Conservation (phyloP, 2,113 vertebrate genomes). For the Peromyscus leucopus region DNA sequence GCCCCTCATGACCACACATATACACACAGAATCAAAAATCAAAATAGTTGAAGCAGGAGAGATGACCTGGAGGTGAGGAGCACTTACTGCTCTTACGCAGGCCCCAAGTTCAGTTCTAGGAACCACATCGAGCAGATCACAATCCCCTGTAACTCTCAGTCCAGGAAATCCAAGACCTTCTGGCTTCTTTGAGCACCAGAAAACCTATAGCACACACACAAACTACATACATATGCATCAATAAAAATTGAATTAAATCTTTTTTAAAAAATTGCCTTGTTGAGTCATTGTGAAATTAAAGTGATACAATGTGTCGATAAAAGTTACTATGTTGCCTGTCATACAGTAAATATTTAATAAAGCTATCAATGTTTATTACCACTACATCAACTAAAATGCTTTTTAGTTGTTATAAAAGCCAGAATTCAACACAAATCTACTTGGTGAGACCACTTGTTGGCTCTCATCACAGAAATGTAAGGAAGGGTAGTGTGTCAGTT, state of each 20-base stretch:
- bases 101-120: not conserved
- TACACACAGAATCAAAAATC: not conserved
- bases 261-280: not conserved
- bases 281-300: constrained; percentile 38
- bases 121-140: not conserved
- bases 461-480: not conserved
- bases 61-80: not conserved
- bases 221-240: not conserved
- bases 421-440: not conserved
- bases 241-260: not conserved
- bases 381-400: not conserved
- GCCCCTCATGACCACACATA: not conserved
- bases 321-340: not conserved
- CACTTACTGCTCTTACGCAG: not conserved
- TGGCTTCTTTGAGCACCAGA: not conserved
- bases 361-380: not conserved
- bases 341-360: not conserved
- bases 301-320: not conserved
- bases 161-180: not conserved
- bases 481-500: not conserved
- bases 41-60: not conserved
- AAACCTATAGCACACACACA: not conserved
- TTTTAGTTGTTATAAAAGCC: not conserved
- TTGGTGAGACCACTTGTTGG: not conserved
- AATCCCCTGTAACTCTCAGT: not conserved